Evolutionary conservation across 1,140 invertebrate species (phyloP).

Genomic region (Nasonia giraulti): DNA sequence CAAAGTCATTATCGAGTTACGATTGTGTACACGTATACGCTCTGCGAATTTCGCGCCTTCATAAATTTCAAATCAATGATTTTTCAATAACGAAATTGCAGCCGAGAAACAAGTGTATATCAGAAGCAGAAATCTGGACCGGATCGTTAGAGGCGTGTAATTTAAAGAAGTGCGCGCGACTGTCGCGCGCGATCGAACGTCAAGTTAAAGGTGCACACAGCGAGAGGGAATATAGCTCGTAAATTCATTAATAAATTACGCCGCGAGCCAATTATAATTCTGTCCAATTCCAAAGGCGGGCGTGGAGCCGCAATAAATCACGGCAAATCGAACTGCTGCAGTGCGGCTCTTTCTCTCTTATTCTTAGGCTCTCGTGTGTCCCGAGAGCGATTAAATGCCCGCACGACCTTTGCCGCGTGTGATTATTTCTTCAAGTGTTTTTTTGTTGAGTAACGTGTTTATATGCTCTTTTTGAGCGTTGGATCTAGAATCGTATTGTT

Average conservation of each 20-base stretch:
- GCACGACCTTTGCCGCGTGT: not conserved
- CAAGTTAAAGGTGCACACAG: conserved; percentile 22
- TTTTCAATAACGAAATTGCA: too few species aligned
- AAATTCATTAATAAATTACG: conserved; percentile 67
- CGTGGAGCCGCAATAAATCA: conserved; percentile 62
- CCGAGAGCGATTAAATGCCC: conserved; percentile 21
- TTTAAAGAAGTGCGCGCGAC: conserved; percentile 33
- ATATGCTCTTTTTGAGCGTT: not conserved
- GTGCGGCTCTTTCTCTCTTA: not conserved
- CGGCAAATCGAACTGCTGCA: conserved; percentile 58
- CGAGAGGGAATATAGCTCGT: conserved; percentile 53
- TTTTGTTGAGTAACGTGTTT: not conserved
- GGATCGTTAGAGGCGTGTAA: conserved; percentile 19
- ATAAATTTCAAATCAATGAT: not conserved
- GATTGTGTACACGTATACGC: not conserved
- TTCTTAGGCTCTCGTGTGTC: conserved; percentile 46
- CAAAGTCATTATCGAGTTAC: conserved; percentile 7
- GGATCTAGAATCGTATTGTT: too few species aligned
- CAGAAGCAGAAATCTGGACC: too few species aligned
- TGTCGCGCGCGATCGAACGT: not conserved
- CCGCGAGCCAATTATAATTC: conserved; percentile 65
- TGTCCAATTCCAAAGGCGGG: conserved; percentile 61
- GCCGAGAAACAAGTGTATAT: not conserved
- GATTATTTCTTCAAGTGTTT: not conserved
- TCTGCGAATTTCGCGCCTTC: not conserved